Evolutionary conservation across 2,797 vertebrate genomes (phyloP).

Genomic region (Peromyscus nudipes): DNA sequence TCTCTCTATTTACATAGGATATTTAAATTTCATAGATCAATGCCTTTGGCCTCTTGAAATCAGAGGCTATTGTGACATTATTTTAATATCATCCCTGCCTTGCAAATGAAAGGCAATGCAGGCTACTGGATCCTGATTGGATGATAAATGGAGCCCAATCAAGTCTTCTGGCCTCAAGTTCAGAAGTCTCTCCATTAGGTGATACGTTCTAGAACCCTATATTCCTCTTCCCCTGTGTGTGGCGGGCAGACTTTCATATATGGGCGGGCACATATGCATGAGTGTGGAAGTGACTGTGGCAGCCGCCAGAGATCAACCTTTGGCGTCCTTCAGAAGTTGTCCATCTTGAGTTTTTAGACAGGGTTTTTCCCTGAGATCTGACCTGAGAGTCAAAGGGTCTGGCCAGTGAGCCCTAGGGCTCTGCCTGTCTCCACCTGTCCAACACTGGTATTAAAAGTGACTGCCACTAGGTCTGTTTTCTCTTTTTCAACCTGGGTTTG

Average conservation of each 20-base stretch:
- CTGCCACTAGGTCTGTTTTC: background rate
- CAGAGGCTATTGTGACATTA: background rate
- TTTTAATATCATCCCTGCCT: background rate
- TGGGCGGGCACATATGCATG: background rate
- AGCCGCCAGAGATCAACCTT: background rate
- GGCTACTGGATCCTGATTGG: background rate
- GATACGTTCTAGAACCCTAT: background rate
- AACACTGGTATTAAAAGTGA: background rate
- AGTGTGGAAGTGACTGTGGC: background rate
- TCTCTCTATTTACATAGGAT: background rate
- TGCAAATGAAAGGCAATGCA: background rate
- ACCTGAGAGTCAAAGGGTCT: background rate
- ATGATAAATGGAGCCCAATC: background rate
- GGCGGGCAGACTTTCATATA: background rate
- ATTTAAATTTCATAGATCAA: background rate
- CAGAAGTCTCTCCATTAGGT: background rate
- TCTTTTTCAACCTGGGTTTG: background rate
- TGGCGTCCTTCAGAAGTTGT: background rate
- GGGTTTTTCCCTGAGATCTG: background rate
- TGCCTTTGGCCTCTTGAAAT: conserved; percentile 29
- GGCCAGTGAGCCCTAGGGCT: background rate
- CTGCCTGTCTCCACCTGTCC: background rate
- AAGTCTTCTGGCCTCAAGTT: conserved; percentile 16
- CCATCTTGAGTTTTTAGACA: background rate
- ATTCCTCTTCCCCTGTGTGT: background rate